phyloP scores from a whole-genome alignment of 1,140 invertebrate species.

The Hestina assimilis region DNA sequence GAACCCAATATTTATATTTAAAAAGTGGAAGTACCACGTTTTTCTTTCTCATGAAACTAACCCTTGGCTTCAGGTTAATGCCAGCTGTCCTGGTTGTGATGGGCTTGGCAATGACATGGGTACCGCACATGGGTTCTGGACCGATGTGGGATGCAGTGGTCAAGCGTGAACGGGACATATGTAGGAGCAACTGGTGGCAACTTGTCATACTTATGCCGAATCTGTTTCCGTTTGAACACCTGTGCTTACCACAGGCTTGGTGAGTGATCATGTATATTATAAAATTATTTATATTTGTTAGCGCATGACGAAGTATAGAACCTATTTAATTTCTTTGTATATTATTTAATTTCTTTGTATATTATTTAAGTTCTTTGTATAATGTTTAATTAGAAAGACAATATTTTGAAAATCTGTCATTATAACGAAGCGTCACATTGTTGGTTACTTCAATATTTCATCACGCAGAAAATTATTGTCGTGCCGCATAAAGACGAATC shows the following conservation, averaged over 20 bases:
- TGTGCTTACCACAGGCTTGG: constrained; percentile 69
- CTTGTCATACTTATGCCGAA: constrained; percentile 68
- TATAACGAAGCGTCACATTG: no score
- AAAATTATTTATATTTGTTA: background rate
- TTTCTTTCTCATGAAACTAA: no score
- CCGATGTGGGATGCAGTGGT: constrained; percentile 73
- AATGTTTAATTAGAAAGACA: no score
- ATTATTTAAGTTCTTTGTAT: no score
- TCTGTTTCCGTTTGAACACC: constrained; percentile 64
- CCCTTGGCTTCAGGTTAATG: constrained; percentile 45
- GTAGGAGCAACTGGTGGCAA: constrained; percentile 68
- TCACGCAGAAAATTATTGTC: no score
- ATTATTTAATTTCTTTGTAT: background rate
- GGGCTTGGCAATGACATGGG: constrained; percentile 70
- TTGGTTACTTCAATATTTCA: no score
- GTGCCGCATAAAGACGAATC: no score
- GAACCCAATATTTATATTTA: no score
- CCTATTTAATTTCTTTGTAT: background rate
- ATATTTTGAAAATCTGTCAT: no score
- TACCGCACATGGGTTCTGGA: constrained; percentile 61
- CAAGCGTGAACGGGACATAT: constrained; percentile 59
- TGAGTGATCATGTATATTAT: constrained; percentile 33
- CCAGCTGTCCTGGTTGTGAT: constrained; percentile 67
- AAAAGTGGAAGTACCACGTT: no score
- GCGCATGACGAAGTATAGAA: background rate